Percentiles rank a stretch among this genome's conserved stretches.
Conservation (phyloP, 2,797 vertebrate genomes). For the Trichosurus vulpecula region DNA sequence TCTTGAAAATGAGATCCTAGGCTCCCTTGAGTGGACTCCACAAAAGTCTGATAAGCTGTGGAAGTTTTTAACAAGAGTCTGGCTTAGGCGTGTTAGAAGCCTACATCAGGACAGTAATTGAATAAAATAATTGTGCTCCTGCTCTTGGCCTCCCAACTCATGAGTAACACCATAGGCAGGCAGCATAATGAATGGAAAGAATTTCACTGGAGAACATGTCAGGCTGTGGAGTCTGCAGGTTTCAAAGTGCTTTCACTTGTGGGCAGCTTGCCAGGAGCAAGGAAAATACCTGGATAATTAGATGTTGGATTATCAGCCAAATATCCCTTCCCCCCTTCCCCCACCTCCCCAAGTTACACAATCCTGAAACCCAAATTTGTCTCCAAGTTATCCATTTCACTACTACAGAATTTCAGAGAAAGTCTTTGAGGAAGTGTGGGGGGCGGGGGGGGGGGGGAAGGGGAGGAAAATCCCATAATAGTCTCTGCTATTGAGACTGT, state of each 20-base stretch:
- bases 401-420: not conserved
- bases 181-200: slow-evolving; percentile 60
- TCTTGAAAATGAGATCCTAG: slow-evolving; percentile 2
- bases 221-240: slow-evolving; percentile 61
- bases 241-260: slow-evolving; percentile 69
- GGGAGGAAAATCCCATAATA: not conserved
- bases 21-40: not conserved
- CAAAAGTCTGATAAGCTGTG: slow-evolving; percentile 18
- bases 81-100: slow-evolving; percentile 39
- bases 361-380: not conserved
- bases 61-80: slow-evolving; percentile 12
- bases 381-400: not conserved
- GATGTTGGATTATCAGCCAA: slow-evolving; percentile 32
- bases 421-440: not conserved
- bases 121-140: slow-evolving; percentile 39
- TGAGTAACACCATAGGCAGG: slow-evolving; percentile 69
- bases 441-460: not conserved
- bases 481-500: not conserved
- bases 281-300: slow-evolving; percentile 41
- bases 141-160: slow-evolving; percentile 52
- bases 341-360: not conserved
- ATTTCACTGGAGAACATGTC: slow-evolving; percentile 46
- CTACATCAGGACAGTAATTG: not conserved
- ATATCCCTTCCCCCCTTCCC: not conserved
- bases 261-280: slow-evolving; percentile 56